Base-by-base conservation (phyloP, 2,888 invertebrate species). In the Cerastis leucographa region DNA sequence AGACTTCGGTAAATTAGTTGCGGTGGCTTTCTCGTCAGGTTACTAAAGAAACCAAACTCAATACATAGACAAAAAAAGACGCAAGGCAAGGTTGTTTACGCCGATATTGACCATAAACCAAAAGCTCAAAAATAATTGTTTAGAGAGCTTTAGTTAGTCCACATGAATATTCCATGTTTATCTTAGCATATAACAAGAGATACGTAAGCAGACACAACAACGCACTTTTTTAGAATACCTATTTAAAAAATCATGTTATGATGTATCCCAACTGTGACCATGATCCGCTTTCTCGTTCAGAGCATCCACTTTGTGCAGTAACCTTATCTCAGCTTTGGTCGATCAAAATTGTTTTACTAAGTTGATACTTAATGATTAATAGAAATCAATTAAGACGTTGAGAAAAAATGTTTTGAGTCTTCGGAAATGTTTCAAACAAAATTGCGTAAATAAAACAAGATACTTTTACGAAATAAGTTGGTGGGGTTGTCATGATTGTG, bases 191-290 rank as follows among this genome's bases (percentile, higher is more conserved):
- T 2, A 62, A 19, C 11, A 17, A 42, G 3, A 77, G 11, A 29
- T 61, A 46, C 51, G 17, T 62, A 4, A 78, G 35, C 17, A 77
- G 78, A 70, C 83, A 83, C 44, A 69, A 77, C 65, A 77, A 61
- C 56, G 22, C 22, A 46, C 40, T 70, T 66, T 54, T 80, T 61
- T 59, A 44, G 51, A 81, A 61, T 59, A 69, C 29, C 17, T 70
- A 59, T 76, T 80, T 70, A 42, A 64, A 80, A 64, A 71, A 51
- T 49, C 72, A 65, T 71, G 67, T 61, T 71, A 76, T 74, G 74
- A 84, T 67, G n/a, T 56, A 70, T 75, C 25, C 68, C 82, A 80
- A 61, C 81, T 84, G 82, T 80, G 75, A 29, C 81, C 75, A 22
- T 84, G 75, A 75, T 80, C 85, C 25, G 59, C 42, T 82, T 80